phyloP scores from a whole-genome alignment of 2,888 invertebrate species.

The Thecocarcelia acutangulata region DNA sequence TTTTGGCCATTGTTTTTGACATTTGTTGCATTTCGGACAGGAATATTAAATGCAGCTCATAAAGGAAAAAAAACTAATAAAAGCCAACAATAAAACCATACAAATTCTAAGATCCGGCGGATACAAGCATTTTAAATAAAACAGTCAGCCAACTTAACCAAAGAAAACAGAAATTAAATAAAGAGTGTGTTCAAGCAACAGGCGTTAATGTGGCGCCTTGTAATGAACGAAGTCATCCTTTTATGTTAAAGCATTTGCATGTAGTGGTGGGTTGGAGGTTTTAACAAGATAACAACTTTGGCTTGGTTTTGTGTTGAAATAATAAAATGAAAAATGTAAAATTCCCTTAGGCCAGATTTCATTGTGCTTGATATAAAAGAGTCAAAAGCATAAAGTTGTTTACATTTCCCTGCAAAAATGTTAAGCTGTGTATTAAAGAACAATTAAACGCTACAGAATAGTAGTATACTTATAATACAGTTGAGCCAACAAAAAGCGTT shows the following conservation, averaged over 20 bases:
- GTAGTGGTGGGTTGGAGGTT: not conserved
- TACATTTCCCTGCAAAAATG: not conserved
- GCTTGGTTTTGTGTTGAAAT: conserved; percentile 49
- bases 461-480: not conserved
- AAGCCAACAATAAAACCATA: conserved; percentile 27
- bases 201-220: conserved; percentile 67
- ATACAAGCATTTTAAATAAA: conserved; percentile 62
- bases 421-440: conserved; percentile 21
- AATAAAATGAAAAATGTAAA: conserved; percentile 67
- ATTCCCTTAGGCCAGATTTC: conserved; percentile 70
- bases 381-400: conserved; percentile 36
- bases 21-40: conserved; percentile 59
- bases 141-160: conserved; percentile 28
- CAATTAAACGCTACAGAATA: conserved; percentile 10
- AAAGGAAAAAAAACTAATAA: conserved; percentile 8
- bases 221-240: conserved; percentile 39
- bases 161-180: conserved; percentile 32
- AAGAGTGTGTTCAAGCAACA: conserved; percentile 60
- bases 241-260: conserved; percentile 32
- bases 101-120: conserved; percentile 58
- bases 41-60: conserved; percentile 24
- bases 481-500: not conserved
- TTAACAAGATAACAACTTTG: conserved; percentile 18
- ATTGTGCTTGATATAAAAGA: conserved; percentile 11
- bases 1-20: conserved; percentile 53